Evolutionary conservation across 2,888 invertebrate genomes (phyloP).

Genomic region (Orthosia incerta): DNA sequence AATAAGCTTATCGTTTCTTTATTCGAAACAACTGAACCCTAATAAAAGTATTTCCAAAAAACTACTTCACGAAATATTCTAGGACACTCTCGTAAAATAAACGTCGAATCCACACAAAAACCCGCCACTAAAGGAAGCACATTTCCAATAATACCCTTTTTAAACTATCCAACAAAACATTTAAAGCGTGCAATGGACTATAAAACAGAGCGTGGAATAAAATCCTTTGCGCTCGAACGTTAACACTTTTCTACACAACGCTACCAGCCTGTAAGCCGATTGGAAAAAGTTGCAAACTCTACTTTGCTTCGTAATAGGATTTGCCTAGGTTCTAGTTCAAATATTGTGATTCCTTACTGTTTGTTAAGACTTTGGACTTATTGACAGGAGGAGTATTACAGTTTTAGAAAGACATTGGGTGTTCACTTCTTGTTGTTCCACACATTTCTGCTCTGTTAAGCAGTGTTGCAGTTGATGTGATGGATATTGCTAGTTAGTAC

Average conservation of each 20-base stretch:
- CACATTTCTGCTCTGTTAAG: too few species aligned
- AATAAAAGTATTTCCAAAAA: too few species aligned
- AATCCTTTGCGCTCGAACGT: conserved; percentile 32
- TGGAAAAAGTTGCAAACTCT: conserved; percentile 78
- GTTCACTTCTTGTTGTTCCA: neutral
- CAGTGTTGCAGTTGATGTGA: too few species aligned
- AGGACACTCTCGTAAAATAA: neutral
- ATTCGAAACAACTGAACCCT: too few species aligned
- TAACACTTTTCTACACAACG: conserved; percentile 51
- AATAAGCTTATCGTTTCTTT: too few species aligned
- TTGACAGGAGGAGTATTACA: neutral
- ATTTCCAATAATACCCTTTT: conserved; percentile 22
- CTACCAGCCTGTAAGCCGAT: conserved; percentile 77
- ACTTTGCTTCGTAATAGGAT: conserved; percentile 76
- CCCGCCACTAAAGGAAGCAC: neutral
- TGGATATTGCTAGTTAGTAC: too few species aligned
- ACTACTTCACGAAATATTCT: neutral
- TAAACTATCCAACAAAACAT: conserved; percentile 25
- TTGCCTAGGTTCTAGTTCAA: conserved; percentile 66
- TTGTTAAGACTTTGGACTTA: conserved; percentile 58
- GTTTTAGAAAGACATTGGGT: neutral
- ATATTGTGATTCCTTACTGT: conserved; percentile 65
- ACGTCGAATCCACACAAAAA: neutral
- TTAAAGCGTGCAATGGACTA: conserved; percentile 36
- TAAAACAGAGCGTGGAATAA: conserved; percentile 32